Conservation (phyloP, 2,113 vertebrate genomes). For the Corydoras maculifer region DNA sequence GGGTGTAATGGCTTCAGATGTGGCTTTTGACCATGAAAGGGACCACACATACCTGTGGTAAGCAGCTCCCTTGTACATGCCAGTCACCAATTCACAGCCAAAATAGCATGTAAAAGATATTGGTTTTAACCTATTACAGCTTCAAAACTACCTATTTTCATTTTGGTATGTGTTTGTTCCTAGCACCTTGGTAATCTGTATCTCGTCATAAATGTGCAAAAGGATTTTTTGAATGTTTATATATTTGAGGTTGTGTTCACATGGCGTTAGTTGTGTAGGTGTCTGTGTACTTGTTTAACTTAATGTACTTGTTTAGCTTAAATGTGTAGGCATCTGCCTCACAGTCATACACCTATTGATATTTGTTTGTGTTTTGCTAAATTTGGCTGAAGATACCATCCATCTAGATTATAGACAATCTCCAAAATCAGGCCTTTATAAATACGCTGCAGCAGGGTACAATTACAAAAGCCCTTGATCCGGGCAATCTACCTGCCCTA, state of each 20-base stretch:
- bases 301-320: constrained; percentile 8
- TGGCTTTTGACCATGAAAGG: constrained; percentile 42
- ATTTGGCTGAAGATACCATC: constrained; percentile 4
- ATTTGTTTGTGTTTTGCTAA: constrained; percentile 14
- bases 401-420: constrained; percentile 20
- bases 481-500: not conserved
- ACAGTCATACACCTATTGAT: constrained; percentile 34
- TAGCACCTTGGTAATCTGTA: constrained; percentile 18
- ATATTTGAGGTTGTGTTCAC: not conserved
- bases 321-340: constrained; percentile 27
- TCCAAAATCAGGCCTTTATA: constrained; percentile 11
- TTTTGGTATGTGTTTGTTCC: constrained; percentile 13
- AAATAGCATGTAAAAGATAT: constrained; percentile 40
- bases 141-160: constrained; percentile 3
- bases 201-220: constrained; percentile 2
- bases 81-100: constrained; percentile 50
- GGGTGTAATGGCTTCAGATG: constrained; percentile 32
- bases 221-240: constrained; percentile 17
- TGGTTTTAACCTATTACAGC: constrained; percentile 41
- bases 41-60: constrained; percentile 42
- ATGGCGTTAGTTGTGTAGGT: not conserved
- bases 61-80: constrained; percentile 32
- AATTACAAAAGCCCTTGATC: constrained; percentile 33
- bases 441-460: constrained; percentile 16
- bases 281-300: not conserved